A percentile compares a stretch with the other conserved stretches of the same genome.
Evolutionary conservation across 2,888 invertebrate species (phyloP).

Genomic region (Geotrupes spiniger): DNA sequence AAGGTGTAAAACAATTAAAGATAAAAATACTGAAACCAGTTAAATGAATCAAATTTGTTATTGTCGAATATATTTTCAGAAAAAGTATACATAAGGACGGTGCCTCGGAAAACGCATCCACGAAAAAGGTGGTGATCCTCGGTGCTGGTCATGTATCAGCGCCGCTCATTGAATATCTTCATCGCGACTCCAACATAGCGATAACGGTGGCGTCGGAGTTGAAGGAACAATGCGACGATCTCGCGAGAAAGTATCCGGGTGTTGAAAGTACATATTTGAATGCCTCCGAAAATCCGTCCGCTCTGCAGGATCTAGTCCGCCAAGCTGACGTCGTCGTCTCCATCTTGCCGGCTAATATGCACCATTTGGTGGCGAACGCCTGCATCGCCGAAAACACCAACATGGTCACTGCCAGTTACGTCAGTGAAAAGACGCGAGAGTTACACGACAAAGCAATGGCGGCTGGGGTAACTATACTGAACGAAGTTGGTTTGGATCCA

Average conservation of each 20-base stretch:
- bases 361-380: slow-evolving; percentile 79
- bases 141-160: slow-evolving; percentile 92
- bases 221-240: slow-evolving; percentile 82
- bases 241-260: slow-evolving; percentile 74
- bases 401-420: slow-evolving; percentile 96
- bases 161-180: slow-evolving; percentile 92
- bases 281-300: slow-evolving; percentile 68
- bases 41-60: no score
- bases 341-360: slow-evolving; percentile 86
- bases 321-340: slow-evolving; percentile 79
- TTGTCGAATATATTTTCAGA: slow-evolving; percentile 31
- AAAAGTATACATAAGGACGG: slow-evolving; percentile 45
- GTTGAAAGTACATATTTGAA: slow-evolving; percentile 81
- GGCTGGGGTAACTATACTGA: slow-evolving; percentile 89
- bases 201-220: slow-evolving; percentile 68
- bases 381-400: slow-evolving; percentile 86
- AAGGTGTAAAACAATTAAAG: no score
- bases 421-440: slow-evolving; percentile 77
- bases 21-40: no score
- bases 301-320: slow-evolving; percentile 68
- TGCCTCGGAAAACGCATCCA: slow-evolving; percentile 26
- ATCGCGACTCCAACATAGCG: slow-evolving; percentile 75
- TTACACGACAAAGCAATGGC: slow-evolving; percentile 77
- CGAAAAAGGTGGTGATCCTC: slow-evolving; percentile 78
- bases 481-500: slow-evolving; percentile 97